Conservation (phyloP, 2,797 vertebrate species). For the Pitangus sulphuratus region DNA sequence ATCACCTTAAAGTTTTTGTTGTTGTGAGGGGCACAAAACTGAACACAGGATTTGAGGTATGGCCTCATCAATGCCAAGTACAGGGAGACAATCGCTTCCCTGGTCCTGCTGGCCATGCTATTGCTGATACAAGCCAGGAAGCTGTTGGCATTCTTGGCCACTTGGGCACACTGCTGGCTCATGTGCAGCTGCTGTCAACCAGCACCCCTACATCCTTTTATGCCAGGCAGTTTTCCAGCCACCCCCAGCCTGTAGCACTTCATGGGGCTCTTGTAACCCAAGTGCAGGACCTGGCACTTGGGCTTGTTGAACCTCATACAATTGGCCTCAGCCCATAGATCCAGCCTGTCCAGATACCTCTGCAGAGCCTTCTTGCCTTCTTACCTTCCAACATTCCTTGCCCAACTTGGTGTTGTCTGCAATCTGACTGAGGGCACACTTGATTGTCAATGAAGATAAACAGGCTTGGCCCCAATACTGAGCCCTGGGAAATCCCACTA, state of each 20-base stretch:
- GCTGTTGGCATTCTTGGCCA: not conserved
- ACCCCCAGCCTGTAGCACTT: not conserved
- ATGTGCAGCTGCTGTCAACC: not conserved
- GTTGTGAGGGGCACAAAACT: not conserved
- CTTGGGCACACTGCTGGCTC: not conserved
- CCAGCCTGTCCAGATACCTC: not conserved
- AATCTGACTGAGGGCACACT: not conserved
- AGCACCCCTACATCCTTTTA: not conserved
- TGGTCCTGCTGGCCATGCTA: not conserved
- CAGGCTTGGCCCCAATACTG: not conserved
- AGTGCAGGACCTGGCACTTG: not conserved
- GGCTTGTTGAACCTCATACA: not conserved
- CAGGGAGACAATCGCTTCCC: not conserved
- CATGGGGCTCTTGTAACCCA: not conserved
- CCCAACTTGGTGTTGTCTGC: not conserved
- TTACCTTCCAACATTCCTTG: not conserved
- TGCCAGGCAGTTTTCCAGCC: not conserved
- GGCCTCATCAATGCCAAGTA: too few species aligned
- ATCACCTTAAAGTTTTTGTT: not conserved
- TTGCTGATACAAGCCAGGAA: not conserved
- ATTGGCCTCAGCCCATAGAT: not conserved
- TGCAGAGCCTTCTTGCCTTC: not conserved
- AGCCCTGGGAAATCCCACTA: not conserved
- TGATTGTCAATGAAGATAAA: not conserved
- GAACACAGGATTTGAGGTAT: not conserved